Conservation (phyloP, 2,888 invertebrate genomes). For the Pollenia griseotomentosa region DNA sequence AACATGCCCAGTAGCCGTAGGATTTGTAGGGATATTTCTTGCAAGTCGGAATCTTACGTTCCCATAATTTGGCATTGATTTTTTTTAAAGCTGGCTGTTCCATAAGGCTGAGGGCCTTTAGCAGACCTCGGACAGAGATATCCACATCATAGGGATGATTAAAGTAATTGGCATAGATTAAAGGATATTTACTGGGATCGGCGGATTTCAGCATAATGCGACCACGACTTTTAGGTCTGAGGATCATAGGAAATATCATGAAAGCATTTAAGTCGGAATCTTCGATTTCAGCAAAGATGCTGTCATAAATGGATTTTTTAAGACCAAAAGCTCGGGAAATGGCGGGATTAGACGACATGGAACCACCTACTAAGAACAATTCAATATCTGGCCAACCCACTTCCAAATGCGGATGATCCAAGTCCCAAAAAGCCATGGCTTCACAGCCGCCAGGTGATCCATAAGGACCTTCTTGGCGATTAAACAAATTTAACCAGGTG, state of each 20-base stretch:
- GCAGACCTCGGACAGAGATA: conserved; percentile 87
- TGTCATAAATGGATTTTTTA: conserved; percentile 84
- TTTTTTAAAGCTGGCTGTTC: conserved; percentile 85
- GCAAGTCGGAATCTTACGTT: conserved; percentile 87
- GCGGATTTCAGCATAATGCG: conserved; percentile 87
- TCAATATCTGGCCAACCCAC: conserved; percentile 89
- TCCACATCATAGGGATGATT: conserved; percentile 87
- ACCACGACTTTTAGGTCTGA: conserved; percentile 90
- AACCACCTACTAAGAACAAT: conserved; percentile 87
- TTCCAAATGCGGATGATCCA: conserved; percentile 85
- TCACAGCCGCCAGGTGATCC: conserved; percentile 87
- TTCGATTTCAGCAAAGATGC: conserved; percentile 84
- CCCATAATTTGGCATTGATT: conserved; percentile 85
- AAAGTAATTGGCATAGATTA: conserved; percentile 89
- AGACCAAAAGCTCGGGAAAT: conserved; percentile 85
- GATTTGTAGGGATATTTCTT: conserved; percentile 84
- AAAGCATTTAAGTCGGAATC: conserved; percentile 84
- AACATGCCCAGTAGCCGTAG: conserved; percentile 88
- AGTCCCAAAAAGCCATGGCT: conserved; percentile 87
- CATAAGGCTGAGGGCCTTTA: conserved; percentile 85
- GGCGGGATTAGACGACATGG: conserved; percentile 83
- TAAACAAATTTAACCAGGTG: conserved; percentile 79
- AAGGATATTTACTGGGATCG: conserved; percentile 88
- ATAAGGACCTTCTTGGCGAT: conserved; percentile 84
- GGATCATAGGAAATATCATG: conserved; percentile 87